A percentile compares a stretch with the other conserved stretches of the same genome.
Evolutionary conservation across 35 echinoderm and acorn worm species (phyloP).

Genomic region (Patiria miniata): DNA sequence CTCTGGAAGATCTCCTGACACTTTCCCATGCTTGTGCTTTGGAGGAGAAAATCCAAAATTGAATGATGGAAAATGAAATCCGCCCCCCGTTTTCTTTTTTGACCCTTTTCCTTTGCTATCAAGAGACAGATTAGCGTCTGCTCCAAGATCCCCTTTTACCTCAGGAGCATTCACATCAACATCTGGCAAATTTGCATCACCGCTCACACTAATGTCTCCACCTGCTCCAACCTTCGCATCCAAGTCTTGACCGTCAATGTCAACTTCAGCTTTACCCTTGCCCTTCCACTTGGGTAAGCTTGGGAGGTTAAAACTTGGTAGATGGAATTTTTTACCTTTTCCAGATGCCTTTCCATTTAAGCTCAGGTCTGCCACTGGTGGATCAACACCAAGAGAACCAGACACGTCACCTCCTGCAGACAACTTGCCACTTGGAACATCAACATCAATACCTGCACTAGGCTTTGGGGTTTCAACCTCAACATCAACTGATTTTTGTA

Average conservation of each 20-base stretch:
- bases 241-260: conserved; percentile 42
- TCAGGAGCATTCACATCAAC: conserved; percentile 32
- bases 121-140: conserved; percentile 31
- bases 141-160: conserved; percentile 41
- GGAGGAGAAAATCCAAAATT: background rate
- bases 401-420: background rate
- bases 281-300: conserved; percentile 3
- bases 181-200: conserved; percentile 25
- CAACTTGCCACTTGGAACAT: conserved; percentile 20
- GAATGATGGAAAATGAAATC: conserved; percentile 8
- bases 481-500: conserved; percentile 32
- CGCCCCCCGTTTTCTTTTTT: background rate
- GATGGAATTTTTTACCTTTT: conserved; percentile 6
- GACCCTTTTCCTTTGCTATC: background rate
- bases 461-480: conserved; percentile 14
- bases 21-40: conserved; percentile 3
- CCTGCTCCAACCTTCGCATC: conserved; percentile 44
- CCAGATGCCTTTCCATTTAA: conserved; percentile 2
- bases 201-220: conserved; percentile 30
- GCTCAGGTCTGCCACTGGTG: background rate
- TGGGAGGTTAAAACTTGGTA: conserved; percentile 18
- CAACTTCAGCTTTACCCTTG: conserved; percentile 1
- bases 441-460: conserved; percentile 26
- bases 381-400: background rate
- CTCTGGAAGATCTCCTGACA: background rate